A percentile compares a stretch with the other conserved stretches of the same genome.
These are phyloP conservation scores for Dendrolimus pini DNA, from an alignment of 2,888 invertebrate species.

Conservation along the genomic window DNA sequence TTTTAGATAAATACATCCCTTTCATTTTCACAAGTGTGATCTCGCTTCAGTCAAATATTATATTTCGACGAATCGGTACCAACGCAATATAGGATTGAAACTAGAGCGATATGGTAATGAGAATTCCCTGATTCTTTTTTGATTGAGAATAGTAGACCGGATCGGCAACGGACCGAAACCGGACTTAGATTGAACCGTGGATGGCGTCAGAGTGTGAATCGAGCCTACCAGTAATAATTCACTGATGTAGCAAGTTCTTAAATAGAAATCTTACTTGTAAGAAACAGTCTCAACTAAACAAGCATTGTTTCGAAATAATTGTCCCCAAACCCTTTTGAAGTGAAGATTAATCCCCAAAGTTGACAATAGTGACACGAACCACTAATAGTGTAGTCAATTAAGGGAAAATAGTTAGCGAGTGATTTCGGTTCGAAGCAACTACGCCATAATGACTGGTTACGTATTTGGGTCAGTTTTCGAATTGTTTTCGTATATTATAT, in stretches of 20 bases:
- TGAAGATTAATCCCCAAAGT: slow-evolving; percentile 16
- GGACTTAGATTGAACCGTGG: too few relatives aligned
- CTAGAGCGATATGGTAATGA: too few relatives aligned
- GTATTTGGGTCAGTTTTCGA: slow-evolving; percentile 1
- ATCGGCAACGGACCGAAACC: too few relatives aligned
- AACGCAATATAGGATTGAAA: too few relatives aligned
- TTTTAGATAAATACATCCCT: too few relatives aligned
- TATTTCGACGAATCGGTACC: too few relatives aligned
- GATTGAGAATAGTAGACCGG: too few relatives aligned
- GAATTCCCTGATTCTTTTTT: too few relatives aligned
- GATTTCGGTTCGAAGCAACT: slow-evolving; percentile 8
- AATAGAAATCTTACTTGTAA: not conserved
- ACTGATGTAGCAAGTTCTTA: not conserved
- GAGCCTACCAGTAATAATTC: too few relatives aligned
- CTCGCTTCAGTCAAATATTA: too few relatives aligned
- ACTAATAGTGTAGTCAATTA: slow-evolving; percentile 15
- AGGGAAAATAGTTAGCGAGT: slow-evolving; percentile 8
- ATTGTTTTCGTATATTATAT: not conserved
- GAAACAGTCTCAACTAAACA: not conserved
- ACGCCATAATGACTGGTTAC: not conserved
- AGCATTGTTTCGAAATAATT: not conserved
- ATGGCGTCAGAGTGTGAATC: too few relatives aligned
- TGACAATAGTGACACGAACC: slow-evolving; percentile 8
- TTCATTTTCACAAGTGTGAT: too few relatives aligned
- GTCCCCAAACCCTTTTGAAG: slow-evolving; percentile 3